These are phyloP conservation scores for Micropterix aruncella DNA, from an alignment of 2,888 invertebrate genomes.

Conservation along the genomic window DNA sequence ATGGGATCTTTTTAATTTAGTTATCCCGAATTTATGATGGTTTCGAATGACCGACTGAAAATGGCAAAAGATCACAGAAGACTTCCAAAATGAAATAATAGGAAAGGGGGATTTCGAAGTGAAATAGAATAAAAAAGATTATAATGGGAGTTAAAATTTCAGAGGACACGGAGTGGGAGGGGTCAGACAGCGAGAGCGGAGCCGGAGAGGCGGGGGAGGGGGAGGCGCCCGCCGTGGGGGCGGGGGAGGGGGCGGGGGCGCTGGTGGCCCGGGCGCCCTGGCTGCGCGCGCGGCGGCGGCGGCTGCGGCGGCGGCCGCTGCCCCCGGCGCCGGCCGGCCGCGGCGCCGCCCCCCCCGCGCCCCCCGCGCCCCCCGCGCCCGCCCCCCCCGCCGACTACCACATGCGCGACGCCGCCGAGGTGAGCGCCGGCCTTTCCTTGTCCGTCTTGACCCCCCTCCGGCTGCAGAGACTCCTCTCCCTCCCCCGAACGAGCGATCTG, in stretches of 20 bases:
- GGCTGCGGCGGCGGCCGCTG: constrained; percentile 18
- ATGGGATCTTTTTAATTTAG: no score
- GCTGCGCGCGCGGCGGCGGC: constrained; percentile 3
- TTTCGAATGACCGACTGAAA: no score
- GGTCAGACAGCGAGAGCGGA: constrained; percentile 42
- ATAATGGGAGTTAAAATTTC: no score
- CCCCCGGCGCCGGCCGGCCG: constrained; percentile 10
- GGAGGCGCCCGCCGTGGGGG: constrained; percentile 22
- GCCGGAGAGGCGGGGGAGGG: constrained; percentile 19
- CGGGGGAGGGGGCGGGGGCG: constrained; percentile 2
- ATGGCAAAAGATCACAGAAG: no score
- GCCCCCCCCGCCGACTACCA: background rate
- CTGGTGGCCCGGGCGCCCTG: constrained; percentile 2
- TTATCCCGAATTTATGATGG: no score
- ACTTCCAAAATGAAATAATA: no score
- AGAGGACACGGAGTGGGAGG: constrained; percentile 67
- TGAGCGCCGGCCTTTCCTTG: no score
- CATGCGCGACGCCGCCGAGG: background rate
- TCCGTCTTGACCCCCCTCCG: no score
- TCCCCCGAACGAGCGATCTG: no score
- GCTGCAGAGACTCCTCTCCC: no score
- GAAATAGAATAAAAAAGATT: no score
- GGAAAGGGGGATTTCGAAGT: no score
- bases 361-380: background rate
- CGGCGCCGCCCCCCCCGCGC: constrained; percentile 3